A percentile compares a stretch with the other conserved stretches of the same genome.
Conservation (phyloP, 1,140 invertebrate genomes). For the Tribolium castaneum region DNA sequence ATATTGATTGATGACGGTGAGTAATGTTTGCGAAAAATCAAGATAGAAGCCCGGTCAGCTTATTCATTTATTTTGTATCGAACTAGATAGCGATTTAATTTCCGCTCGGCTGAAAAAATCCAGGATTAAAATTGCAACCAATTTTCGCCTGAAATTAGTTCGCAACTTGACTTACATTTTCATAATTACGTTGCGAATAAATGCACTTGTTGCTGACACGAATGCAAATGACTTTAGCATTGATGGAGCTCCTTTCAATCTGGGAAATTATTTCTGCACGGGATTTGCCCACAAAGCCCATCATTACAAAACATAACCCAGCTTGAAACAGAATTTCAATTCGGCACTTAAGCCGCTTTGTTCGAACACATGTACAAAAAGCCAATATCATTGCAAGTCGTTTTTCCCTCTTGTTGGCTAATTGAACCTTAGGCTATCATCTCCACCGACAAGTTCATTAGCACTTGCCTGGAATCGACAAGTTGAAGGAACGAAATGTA, state of each 20-base stretch:
- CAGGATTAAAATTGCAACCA: neutral
- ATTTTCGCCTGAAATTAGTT: neutral
- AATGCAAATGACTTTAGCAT: neutral
- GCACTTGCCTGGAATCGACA: constrained; percentile 13
- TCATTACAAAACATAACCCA: neutral
- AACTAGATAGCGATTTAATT: constrained; percentile 7
- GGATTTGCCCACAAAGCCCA: too few relatives aligned
- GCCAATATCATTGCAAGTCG: too few relatives aligned
- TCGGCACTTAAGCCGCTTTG: neutral
- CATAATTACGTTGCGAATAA: neutral
- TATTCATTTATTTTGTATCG: constrained; percentile 10
- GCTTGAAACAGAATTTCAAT: neutral
- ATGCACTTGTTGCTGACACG: neutral
- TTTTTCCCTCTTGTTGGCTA: neutral
- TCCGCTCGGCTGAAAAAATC: neutral
- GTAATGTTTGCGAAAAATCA: constrained; percentile 2
- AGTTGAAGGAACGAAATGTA: constrained; percentile 19
- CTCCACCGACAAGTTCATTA: constrained; percentile 15
- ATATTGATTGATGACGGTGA: neutral
- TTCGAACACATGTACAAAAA: too few relatives aligned
- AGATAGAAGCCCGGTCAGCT: constrained; percentile 8
- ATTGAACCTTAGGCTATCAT: neutral
- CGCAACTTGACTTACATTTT: neutral
- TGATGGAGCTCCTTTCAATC: neutral
- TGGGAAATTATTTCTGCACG: too few relatives aligned